Conservation (phyloP, 2,888 invertebrate species). For the Andricus curvator region DNA sequence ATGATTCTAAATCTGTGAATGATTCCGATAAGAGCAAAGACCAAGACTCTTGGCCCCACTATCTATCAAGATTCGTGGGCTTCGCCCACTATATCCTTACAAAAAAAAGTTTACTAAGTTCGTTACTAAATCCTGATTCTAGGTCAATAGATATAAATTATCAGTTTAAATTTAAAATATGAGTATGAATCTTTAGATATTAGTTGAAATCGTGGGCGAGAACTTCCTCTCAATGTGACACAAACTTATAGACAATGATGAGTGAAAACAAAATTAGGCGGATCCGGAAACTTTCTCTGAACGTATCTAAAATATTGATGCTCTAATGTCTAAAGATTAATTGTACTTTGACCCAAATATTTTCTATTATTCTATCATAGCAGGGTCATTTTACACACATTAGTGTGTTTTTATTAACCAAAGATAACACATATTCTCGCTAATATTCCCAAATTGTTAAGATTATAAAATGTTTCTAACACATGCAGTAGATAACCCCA, state of each 20-base stretch:
- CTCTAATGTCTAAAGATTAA: not conserved
- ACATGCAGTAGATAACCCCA: not conserved
- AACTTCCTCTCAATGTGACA: not conserved
- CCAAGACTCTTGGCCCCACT: constrained; percentile 64
- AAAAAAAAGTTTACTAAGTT: constrained; percentile 10
- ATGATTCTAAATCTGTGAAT: constrained; percentile 57
- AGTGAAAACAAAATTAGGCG: not conserved
- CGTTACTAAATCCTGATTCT: not conserved
- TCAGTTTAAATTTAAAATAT: not conserved
- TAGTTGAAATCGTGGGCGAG: not conserved
- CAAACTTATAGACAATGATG: not conserved
- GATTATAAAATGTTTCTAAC: not conserved
- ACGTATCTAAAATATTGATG: not conserved
- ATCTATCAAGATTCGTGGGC: constrained; percentile 45
- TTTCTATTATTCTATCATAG: not conserved
- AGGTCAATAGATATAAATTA: not conserved
- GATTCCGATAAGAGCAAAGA: constrained; percentile 63
- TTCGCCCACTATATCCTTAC: constrained; percentile 21
- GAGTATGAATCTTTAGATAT: not conserved
- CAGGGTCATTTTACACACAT: not conserved
- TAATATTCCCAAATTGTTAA: not conserved
- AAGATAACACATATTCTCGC: not conserved
- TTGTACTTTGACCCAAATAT: not conserved
- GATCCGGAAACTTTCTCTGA: not conserved
- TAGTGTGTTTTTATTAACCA: not conserved